A percentile compares a stretch with the other conserved stretches of the same genome.
Conservation (phyloP, 2,888 invertebrate species). For the Heliconius aoede region DNA sequence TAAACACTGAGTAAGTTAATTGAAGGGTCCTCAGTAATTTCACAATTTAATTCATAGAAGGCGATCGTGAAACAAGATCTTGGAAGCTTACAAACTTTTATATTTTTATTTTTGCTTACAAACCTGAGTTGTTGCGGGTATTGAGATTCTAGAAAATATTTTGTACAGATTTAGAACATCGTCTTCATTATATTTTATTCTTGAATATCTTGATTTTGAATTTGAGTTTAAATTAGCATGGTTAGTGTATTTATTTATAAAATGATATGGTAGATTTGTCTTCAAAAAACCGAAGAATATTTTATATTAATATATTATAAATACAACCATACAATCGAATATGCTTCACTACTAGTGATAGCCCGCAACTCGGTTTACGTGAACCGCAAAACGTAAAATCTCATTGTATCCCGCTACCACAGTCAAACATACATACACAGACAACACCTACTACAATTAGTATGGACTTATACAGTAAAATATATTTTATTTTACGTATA, state of each 20-base stretch:
- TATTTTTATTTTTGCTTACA: no score
- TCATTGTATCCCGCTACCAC: no score
- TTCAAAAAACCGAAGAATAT: not conserved
- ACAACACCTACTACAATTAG: no score
- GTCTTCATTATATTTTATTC: not conserved
- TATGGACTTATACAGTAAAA: not conserved
- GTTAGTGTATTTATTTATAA: not conserved
- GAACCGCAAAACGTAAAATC: no score
- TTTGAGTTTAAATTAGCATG: not conserved
- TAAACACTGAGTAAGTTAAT: slow-evolving; percentile 46
- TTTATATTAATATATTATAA: not conserved
- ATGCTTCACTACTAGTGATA: no score
- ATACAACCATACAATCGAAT: no score
- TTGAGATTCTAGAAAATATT: not conserved
- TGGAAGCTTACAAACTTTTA: slow-evolving; percentile 27
- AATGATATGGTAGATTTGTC: not conserved
- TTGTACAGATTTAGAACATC: no score
- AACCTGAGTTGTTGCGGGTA: slow-evolving; percentile 18
- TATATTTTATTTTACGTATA: no score
- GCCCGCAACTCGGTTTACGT: no score
- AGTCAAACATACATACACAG: no score
- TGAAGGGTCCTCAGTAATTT: slow-evolving; percentile 39
- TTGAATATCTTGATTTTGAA: not conserved
- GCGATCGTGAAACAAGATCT: slow-evolving; percentile 35
- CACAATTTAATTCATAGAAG: slow-evolving; percentile 37